A percentile compares a stretch with the other conserved stretches of the same genome.
Conservation (phyloP, 92 coral and sea anemone species). For the Pocillopora grandis region DNA sequence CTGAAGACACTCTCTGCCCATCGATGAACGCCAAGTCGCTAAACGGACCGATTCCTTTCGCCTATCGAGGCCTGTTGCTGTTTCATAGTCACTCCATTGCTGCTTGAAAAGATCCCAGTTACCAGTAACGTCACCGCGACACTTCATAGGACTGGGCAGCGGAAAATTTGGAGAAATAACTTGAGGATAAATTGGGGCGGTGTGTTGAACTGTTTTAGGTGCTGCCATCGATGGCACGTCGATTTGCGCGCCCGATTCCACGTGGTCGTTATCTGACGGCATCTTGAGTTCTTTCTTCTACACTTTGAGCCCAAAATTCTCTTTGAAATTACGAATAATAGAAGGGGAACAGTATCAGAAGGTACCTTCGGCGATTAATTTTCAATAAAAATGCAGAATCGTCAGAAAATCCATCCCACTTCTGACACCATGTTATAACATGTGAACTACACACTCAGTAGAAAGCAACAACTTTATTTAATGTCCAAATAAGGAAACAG, state of each 20-base stretch:
- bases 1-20: constrained; percentile 46
- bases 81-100: constrained; percentile 54
- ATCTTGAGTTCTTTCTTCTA: not conserved
- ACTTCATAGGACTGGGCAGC: constrained; percentile 37
- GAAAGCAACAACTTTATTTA: too few species aligned
- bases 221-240: not conserved
- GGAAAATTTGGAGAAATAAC: constrained; percentile 25
- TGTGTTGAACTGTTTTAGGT: too few species aligned
- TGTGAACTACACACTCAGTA: not conserved
- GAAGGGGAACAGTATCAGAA: constrained; percentile 5
- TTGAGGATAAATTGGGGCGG: too few species aligned
- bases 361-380: not conserved
- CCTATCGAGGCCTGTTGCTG: constrained; percentile 49
- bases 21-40: constrained; percentile 51
- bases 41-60: constrained; percentile 26
- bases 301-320: not conserved
- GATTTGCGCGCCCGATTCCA: constrained; percentile 10
- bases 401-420: not conserved
- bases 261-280: constrained; percentile 15
- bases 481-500: too few species aligned
- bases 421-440: constrained; percentile 25
- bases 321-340: constrained; percentile 2
- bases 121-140: constrained; percentile 43
- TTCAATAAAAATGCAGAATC: not conserved
- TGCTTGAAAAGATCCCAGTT: constrained; percentile 56